Conservation (phyloP, 2,888 invertebrate species). For the Steromphala cineraria region DNA sequence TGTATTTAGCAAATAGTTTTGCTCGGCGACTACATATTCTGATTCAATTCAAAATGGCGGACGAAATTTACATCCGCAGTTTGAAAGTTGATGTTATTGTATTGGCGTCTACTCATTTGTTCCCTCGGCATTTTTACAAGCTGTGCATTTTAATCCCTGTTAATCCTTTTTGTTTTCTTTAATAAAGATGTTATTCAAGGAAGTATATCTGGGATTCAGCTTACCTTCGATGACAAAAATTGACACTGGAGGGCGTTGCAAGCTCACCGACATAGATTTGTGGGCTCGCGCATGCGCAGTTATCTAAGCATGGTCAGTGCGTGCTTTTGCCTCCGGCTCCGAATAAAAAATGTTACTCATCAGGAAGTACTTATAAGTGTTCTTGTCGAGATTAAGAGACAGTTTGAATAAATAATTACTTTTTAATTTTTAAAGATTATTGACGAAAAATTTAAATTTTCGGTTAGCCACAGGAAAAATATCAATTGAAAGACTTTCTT, state of each 20-base stretch:
- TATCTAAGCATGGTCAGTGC: neutral
- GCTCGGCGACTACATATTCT: neutral
- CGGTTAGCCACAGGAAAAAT: too few species aligned
- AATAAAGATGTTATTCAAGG: too few species aligned
- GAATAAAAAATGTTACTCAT: neutral
- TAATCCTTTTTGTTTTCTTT: too few species aligned
- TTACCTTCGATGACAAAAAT: neutral
- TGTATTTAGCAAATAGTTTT: too few species aligned
- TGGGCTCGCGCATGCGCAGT: neutral
- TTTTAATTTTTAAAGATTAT: too few species aligned
- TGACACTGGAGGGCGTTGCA: slow-evolving; percentile 21
- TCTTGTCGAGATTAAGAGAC: too few species aligned
- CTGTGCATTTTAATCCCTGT: too few species aligned
- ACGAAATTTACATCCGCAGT: neutral
- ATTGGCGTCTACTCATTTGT: too few species aligned
- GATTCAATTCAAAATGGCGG: slow-evolving; percentile 2
- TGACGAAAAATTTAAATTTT: too few species aligned
- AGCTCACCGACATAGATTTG: neutral
- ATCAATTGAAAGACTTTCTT: too few species aligned
- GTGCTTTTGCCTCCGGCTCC: neutral
- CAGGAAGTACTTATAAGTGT: neutral
- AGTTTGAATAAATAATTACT: too few species aligned
- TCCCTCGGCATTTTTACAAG: too few species aligned
- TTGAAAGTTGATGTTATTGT: neutral
- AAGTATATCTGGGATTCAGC: neutral